phyloP scores from a whole-genome alignment of 2,797 vertebrate species.

The Tamandua tetradactyla region DNA sequence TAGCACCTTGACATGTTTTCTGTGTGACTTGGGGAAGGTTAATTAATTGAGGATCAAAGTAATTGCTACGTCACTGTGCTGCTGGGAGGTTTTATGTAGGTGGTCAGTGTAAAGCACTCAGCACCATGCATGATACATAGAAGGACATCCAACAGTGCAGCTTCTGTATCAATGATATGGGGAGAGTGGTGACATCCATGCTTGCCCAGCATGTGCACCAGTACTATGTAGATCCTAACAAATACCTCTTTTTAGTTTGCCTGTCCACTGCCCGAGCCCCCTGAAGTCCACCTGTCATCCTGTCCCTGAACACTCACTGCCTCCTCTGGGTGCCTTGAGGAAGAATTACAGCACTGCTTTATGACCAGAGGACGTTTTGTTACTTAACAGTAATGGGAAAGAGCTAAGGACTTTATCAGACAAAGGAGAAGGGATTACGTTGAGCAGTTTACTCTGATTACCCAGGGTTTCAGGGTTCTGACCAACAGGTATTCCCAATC shows the following conservation, averaged over 20 bases:
- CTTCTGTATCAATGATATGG: fast-evolving
- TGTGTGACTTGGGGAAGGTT: not conserved
- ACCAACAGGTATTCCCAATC: not conserved
- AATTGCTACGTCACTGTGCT: not conserved
- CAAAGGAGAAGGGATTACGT: not conserved
- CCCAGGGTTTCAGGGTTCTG: not conserved
- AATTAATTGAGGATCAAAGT: not conserved
- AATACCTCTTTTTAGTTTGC: not conserved
- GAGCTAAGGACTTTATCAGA: not conserved
- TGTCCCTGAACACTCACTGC: not conserved
- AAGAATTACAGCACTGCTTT: not conserved
- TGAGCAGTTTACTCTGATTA: not conserved
- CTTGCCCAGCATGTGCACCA: fast-evolving
- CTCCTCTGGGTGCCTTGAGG: not conserved
- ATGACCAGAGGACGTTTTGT: not conserved
- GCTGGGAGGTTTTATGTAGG: not conserved
- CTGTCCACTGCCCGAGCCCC: not conserved
- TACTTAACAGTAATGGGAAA: not conserved
- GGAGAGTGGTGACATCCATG: too few species aligned
- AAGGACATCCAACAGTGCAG: not conserved
- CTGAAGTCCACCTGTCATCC: not conserved
- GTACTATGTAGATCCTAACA: not conserved
- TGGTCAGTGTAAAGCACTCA: not conserved
- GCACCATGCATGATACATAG: not conserved
- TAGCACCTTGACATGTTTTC: not conserved